Evolutionary conservation across 2,113 vertebrate genomes (phyloP).

Genomic region (Plectropomus leopardus): DNA sequence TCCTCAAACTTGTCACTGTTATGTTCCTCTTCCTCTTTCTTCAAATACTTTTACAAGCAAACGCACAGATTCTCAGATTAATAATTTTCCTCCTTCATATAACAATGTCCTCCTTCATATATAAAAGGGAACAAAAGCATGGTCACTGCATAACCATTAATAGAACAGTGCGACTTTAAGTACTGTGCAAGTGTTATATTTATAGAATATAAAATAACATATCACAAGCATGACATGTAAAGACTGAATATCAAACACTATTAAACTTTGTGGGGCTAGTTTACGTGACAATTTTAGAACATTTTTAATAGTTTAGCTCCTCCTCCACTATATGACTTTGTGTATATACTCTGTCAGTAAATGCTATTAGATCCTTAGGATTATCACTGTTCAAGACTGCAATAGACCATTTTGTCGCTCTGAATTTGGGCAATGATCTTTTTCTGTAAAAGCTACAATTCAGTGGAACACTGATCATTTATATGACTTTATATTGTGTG

Average conservation of each 20-base stretch:
- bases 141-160: neutral
- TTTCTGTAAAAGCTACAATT: too few species aligned
- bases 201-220: neutral
- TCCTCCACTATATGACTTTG: too few species aligned
- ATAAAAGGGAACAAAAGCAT: neutral
- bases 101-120: neutral
- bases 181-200: neutral
- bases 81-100: neutral
- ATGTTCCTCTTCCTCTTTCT: neutral
- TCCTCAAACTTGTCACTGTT: neutral
- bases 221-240: neutral
- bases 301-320: too few species aligned
- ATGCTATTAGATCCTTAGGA: too few species aligned
- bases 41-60: neutral
- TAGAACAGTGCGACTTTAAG: neutral
- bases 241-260: neutral
- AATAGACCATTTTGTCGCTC: too few species aligned
- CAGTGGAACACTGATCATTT: too few species aligned
- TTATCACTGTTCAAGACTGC: too few species aligned
- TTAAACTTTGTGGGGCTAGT: neutral
- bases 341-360: too few species aligned
- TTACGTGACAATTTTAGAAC: too few species aligned
- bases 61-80: neutral
- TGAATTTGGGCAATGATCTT: too few species aligned
- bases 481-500: too few species aligned